Base-by-base conservation (phyloP, 1,140 invertebrate genomes). In the Drosophila albomicans region DNA sequence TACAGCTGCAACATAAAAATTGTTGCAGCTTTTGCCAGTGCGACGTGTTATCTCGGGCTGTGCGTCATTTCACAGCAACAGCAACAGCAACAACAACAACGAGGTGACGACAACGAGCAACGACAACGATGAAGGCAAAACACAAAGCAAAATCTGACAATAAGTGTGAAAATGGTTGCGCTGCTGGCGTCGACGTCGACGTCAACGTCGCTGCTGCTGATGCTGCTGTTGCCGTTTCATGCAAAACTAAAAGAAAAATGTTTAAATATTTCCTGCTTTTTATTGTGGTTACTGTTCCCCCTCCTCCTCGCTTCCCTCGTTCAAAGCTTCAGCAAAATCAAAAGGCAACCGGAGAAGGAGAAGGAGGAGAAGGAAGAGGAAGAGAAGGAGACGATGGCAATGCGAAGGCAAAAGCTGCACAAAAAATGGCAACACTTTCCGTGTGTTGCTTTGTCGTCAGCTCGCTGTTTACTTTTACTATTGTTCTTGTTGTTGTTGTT, bases 261-360 rank as follows among this genome's bases (percentile, higher is more conserved):
- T 90, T 91, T 91, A 91, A 91, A 91, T 91, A 91, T 91, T 91
- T 91, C 90, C 90, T 87, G 90, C 76, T 84, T 90, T 91, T 91
- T 91, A 91, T 91, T 91, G 90, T 90, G 89, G 81, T 76, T 75
- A 63, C 78, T 66, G 51, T 54, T 6, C 56, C 68, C 48, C 57
- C 43, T 7, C 52, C 38, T 16, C 41, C 48, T 62, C 16, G 64
- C 68, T 59, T 25, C 3, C 3, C 20, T 25, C 20, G 20, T 25
- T 6, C 30, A 32, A 2, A 32, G 7, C 30, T 32, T 7, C 30
- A 7, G 30, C 30, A 32, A 74, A 81, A 81, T 81, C 74, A 75
- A 74, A 81, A 66, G 63, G 64, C 65, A 38, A 5, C 51, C 25
- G n/a, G 25, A 5, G 10, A 11, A 4, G n/a, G 8, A 32, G 43